phyloP scores from a whole-genome alignment of 2,113 vertebrate species.

The Motacilla alba region DNA sequence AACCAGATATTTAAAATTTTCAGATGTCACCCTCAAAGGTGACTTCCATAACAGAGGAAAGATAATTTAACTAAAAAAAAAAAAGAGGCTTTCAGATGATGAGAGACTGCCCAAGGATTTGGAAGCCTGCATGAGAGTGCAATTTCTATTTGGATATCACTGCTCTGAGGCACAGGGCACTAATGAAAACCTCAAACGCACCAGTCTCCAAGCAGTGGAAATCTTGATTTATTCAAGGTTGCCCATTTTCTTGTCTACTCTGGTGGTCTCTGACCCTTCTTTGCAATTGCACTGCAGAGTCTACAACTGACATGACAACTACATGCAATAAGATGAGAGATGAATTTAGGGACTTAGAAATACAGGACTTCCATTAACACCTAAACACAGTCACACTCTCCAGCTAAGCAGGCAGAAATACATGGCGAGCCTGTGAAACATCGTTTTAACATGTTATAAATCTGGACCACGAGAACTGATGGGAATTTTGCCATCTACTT shows the following conservation, averaged over 20 bases:
- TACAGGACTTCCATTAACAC: neutral
- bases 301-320: neutral
- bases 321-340: neutral
- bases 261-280: neutral
- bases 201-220: neutral
- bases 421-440: neutral
- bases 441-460: neutral
- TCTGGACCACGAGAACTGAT: neutral
- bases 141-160: neutral
- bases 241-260: neutral
- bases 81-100: neutral
- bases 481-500: neutral
- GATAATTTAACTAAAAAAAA: neutral
- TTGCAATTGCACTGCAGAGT: neutral
- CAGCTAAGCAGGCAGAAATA: neutral
- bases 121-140: neutral
- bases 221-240: neutral
- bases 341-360: neutral
- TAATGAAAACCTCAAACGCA: neutral
- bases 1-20: neutral
- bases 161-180: neutral
- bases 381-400: neutral
- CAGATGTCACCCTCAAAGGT: neutral
- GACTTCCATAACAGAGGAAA: neutral
- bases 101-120: neutral